phyloP scores from a whole-genome alignment of 1,140 invertebrate genomes.

The Lepidotrigona ventralis region DNA sequence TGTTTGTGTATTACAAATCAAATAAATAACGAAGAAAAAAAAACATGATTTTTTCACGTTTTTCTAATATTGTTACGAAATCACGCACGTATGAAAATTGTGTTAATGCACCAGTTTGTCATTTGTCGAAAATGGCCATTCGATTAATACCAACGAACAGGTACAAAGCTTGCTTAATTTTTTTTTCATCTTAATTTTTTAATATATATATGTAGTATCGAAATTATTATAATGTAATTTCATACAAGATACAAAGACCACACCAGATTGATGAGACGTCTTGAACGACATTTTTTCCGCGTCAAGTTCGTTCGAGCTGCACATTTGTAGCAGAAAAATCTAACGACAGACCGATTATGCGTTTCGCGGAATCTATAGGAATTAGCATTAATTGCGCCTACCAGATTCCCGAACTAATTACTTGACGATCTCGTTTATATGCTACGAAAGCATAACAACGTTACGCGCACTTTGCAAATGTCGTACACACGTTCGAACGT shows the following conservation, averaged over 20 bases:
- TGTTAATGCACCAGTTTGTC: no score
- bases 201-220: not conserved
- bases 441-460: not conserved
- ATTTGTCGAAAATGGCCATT: no score
- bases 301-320: not conserved
- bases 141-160: not conserved
- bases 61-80: no score
- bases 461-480: no score
- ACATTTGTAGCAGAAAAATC: not conserved
- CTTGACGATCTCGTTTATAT: not conserved
- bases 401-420: not conserved
- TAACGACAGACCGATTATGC: not conserved
- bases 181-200: not conserved
- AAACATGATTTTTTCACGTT: no score
- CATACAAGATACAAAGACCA: not conserved
- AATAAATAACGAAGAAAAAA: no score
- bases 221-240: no score
- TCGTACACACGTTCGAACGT: no score
- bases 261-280: not conserved
- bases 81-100: no score
- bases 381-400: not conserved
- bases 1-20: no score
- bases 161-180: not conserved
- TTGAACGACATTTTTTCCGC: not conserved
- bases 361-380: not conserved